These are phyloP conservation scores for Sternotherus odoratus DNA, from an alignment of 2,797 vertebrate genomes.

Conservation along the genomic window DNA sequence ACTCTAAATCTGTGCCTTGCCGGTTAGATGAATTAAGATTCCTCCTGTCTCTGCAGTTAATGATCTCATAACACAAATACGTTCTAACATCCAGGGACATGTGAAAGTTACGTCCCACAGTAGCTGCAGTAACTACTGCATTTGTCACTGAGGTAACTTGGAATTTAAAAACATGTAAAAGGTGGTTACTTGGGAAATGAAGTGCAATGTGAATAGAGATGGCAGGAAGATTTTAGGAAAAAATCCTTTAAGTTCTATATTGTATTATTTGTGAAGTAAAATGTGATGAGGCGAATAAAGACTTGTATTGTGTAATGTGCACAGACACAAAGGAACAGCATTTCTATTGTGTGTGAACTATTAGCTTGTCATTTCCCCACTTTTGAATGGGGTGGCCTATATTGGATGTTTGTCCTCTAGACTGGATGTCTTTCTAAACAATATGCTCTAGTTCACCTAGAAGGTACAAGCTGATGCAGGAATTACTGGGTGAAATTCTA, in stretches of 20 bases:
- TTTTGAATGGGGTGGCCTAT: background rate
- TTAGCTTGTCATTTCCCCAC: background rate
- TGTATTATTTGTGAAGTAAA: background rate
- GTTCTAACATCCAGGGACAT: background rate
- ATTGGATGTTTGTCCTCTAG: background rate
- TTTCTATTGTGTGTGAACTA: background rate
- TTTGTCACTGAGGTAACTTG: background rate
- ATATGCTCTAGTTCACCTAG: background rate
- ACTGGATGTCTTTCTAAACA: background rate
- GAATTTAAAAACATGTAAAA: background rate
- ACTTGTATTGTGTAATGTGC: background rate
- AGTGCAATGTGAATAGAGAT: background rate
- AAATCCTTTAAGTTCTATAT: background rate
- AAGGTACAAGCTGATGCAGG: background rate
- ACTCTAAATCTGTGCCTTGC: background rate
- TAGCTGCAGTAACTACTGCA: rapidly evolving
- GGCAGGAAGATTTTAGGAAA: background rate
- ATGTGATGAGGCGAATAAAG: background rate
- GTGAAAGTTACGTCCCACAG: background rate
- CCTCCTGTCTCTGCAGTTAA: background rate
- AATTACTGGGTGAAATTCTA: background rate
- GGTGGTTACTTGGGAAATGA: background rate
- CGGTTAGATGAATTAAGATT: background rate
- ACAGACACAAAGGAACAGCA: background rate
- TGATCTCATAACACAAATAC: background rate